A percentile compares a stretch with the other conserved stretches of the same genome.
These are phyloP conservation scores for Macrotrachela quadricornifera DNA, from an alignment of 1,140 invertebrate genomes.

Conservation along the genomic window DNA sequence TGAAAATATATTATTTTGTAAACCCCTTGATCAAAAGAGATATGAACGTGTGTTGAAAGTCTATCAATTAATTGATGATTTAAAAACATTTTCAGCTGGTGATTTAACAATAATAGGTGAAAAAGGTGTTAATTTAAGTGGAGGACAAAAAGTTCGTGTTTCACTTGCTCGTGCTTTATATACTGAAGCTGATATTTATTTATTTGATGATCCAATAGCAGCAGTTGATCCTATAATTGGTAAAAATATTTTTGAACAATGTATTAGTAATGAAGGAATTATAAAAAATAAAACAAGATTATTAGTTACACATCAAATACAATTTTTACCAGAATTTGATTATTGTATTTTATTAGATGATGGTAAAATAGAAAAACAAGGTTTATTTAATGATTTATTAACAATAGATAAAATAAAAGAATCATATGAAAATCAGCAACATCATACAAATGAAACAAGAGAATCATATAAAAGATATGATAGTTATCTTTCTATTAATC, in stretches of 20 bases:
- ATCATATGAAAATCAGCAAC: too few relatives aligned
- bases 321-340: slow-evolving; percentile 52
- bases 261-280: slow-evolving; percentile 47
- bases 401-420: too few relatives aligned
- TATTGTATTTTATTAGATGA: slow-evolving; percentile 48
- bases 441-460: too few relatives aligned
- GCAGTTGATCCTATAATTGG: slow-evolving; percentile 73
- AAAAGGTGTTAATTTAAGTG: slow-evolving; percentile 39
- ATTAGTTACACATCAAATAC: slow-evolving; percentile 60
- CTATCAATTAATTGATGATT: slow-evolving; percentile 56
- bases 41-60: slow-evolving; percentile 51
- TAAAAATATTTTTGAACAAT: slow-evolving; percentile 56
- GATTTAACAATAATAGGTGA: slow-evolving; percentile 60
- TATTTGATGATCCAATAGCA: slow-evolving; percentile 77
- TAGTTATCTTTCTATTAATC: too few relatives aligned
- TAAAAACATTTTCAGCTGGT: slow-evolving; percentile 37
- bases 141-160: slow-evolving; percentile 70
- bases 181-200: slow-evolving; percentile 49
- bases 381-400: too few relatives aligned
- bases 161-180: slow-evolving; percentile 61
- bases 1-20: slow-evolving; percentile 80
- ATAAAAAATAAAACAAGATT: slow-evolving; percentile 55
- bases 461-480: too few relatives aligned
- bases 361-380: slow-evolving; percentile 44
- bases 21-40: slow-evolving; percentile 46